A percentile compares a stretch with the other conserved stretches of the same genome.
These are phyloP conservation scores for Bombus terrestris DNA, from an alignment of 1,140 invertebrate genomes.

Conservation along the genomic window DNA sequence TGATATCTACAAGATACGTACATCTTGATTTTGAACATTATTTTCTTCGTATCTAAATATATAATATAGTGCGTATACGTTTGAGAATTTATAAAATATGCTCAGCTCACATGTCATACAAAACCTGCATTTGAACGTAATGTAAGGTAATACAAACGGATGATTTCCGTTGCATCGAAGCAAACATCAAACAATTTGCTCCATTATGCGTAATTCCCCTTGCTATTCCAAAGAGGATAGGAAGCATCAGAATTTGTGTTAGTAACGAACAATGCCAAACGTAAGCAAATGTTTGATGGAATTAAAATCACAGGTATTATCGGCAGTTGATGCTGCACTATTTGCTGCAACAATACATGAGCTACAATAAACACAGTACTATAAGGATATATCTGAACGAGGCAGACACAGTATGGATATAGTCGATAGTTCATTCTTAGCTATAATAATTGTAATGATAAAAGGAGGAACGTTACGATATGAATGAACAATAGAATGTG, in stretches of 20 bases:
- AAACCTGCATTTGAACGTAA: neutral
- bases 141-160: neutral
- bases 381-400: too few relatives aligned
- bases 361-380: neutral
- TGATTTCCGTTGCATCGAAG: neutral
- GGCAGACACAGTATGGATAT: too few relatives aligned
- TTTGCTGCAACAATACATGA: neutral
- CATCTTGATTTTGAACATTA: neutral
- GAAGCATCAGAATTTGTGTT: neutral
- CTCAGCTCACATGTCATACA: too few relatives aligned
- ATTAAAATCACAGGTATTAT: neutral
- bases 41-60: neutral
- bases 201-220: neutral
- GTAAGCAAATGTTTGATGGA: neutral
- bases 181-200: neutral
- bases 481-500: too few relatives aligned
- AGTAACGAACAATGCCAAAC: neutral
- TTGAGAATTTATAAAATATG: neutral
- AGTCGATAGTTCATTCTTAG: too few relatives aligned
- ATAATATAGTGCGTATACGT: neutral
- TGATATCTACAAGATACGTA: too few relatives aligned
- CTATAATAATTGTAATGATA: too few relatives aligned
- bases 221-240: neutral
- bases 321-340: neutral
- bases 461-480: too few relatives aligned